Evolutionary conservation across 2,888 invertebrate genomes (phyloP).

Genomic region (Eupithecia vulgata): DNA sequence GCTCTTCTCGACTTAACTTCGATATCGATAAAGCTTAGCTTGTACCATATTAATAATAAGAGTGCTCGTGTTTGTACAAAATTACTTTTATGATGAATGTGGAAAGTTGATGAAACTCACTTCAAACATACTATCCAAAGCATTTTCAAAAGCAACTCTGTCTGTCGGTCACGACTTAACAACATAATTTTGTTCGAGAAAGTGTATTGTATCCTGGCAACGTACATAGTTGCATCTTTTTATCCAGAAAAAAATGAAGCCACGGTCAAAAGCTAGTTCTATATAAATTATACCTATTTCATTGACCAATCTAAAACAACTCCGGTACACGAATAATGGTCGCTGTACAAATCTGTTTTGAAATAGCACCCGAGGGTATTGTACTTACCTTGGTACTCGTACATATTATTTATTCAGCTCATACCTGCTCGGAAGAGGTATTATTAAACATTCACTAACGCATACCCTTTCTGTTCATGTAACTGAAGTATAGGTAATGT

Average conservation of each 20-base stretch:
- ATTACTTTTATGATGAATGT: neutral
- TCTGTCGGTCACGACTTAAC: neutral
- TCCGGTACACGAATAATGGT: conserved; percentile 3
- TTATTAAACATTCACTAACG: conserved; percentile 50
- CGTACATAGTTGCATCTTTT: neutral
- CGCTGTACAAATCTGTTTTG: conserved; percentile 38
- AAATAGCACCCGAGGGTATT: conserved; percentile 32
- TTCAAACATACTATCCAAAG: neutral
- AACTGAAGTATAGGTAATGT: conserved; percentile 21
- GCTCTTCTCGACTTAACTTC: neutral
- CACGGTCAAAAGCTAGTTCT: neutral
- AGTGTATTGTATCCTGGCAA: neutral
- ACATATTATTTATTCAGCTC: conserved; percentile 49
- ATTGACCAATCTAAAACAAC: conserved; percentile 7
- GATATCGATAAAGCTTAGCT: neutral
- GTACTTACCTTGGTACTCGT: conserved; percentile 22
- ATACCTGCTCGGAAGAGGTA: conserved; percentile 48
- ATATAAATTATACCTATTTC: neutral
- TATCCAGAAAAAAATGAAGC: neutral
- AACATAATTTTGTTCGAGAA: neutral
- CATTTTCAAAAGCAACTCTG: neutral
- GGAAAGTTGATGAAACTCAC: neutral
- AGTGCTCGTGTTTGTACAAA: neutral
- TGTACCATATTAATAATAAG: neutral
- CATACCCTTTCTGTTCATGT: conserved; percentile 46